Conservation (phyloP, 1,140 invertebrate genomes). For the Bombus turneri region DNA sequence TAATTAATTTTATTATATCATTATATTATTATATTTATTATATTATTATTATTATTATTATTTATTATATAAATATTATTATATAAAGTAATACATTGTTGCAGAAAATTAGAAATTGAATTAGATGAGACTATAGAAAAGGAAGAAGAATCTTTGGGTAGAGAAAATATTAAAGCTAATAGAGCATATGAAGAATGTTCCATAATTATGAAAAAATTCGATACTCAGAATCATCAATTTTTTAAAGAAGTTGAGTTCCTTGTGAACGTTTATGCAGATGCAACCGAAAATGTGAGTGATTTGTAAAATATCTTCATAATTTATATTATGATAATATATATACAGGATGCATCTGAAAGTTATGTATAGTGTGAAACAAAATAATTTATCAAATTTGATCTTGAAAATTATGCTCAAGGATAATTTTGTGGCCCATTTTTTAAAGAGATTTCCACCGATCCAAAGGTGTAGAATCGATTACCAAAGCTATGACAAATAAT, state of each 20-base stretch:
- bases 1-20: not conserved
- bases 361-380: too few relatives aligned
- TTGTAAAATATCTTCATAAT: not conserved
- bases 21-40: too few relatives aligned
- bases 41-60: too few relatives aligned
- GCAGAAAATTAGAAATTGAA: constrained; percentile 70
- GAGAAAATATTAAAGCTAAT: constrained; percentile 69
- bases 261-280: constrained; percentile 71
- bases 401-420: too few relatives aligned
- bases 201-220: constrained; percentile 68
- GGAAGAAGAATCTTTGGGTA: constrained; percentile 66
- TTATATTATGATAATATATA: not conserved
- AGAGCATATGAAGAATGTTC: constrained; percentile 71
- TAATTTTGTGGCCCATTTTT: too few relatives aligned
- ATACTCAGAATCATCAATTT: constrained; percentile 69
- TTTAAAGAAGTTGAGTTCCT: constrained; percentile 68
- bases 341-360: too few relatives aligned
- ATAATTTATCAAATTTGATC: too few relatives aligned
- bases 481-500: too few relatives aligned
- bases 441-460: too few relatives aligned
- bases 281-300: constrained; percentile 70
- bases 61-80: not conserved
- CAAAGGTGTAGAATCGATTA: too few relatives aligned
- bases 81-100: constrained; percentile 32
- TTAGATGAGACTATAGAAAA: constrained; percentile 75